Evolutionary conservation across 2,888 invertebrate species (phyloP).

Genomic region (Trypoxylon attenuatum): DNA sequence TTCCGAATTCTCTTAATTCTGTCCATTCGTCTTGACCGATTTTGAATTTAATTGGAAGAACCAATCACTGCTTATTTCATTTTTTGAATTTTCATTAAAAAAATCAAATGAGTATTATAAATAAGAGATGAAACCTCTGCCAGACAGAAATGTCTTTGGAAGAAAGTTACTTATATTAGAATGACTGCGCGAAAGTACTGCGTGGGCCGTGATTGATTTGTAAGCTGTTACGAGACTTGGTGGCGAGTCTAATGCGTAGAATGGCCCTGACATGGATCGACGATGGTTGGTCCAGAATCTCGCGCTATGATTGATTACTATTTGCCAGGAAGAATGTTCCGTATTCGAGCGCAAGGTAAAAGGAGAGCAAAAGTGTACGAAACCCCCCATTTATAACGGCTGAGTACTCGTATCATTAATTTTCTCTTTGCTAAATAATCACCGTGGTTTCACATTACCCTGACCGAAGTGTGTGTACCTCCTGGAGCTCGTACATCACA

Average conservation of each 20-base stretch:
- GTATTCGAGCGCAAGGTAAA: neutral
- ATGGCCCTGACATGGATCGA: constrained; percentile 29
- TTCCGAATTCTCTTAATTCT: neutral
- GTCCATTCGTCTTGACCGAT: neutral
- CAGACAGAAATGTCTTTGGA: no score
- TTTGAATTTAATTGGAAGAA: no score
- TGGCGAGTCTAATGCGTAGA: constrained; percentile 8
- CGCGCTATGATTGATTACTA: constrained; percentile 15
- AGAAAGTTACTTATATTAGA: no score
- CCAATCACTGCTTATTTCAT: no score
- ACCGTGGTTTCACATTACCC: constrained; percentile 6
- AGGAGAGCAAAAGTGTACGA: neutral
- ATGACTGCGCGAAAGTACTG: neutral
- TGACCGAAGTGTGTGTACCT: no score
- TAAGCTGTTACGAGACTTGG: constrained; percentile 4
- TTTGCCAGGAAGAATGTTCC: neutral
- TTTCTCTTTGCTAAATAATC: constrained; percentile 18
- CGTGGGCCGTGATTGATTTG: constrained; percentile 13
- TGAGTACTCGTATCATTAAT: constrained; percentile 7
- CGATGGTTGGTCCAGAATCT: constrained; percentile 9
- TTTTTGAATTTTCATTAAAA: no score
- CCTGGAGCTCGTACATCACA: constrained; percentile 1
- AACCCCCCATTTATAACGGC: constrained; percentile 13
- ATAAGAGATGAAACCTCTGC: no score
- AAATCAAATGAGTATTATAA: no score